A percentile compares a stretch with the other conserved stretches of the same genome.
Evolutionary conservation across 2,113 vertebrate species (phyloP).

Genomic region (Datnioides undecimradiatus): DNA sequence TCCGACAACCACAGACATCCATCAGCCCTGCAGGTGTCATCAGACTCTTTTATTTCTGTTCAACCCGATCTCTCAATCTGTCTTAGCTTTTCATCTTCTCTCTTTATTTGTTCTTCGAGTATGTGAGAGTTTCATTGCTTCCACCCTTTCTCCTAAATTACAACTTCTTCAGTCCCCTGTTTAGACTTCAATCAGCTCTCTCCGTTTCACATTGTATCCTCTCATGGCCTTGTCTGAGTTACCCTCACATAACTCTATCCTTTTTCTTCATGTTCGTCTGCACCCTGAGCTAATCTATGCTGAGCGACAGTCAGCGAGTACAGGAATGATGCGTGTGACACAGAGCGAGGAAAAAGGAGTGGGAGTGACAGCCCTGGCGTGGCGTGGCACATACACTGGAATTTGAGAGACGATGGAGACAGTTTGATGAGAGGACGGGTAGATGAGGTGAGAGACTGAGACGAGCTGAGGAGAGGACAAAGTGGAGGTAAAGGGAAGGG

Average conservation of each 20-base stretch:
- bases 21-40: slow-evolving; percentile 15
- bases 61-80: background rate
- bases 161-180: background rate
- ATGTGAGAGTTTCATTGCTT: background rate
- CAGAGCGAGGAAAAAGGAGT: slow-evolving; percentile 16
- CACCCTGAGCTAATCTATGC: slow-evolving; percentile 44
- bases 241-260: background rate
- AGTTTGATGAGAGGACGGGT: slow-evolving; percentile 47
- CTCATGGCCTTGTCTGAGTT: slow-evolving; percentile 11
- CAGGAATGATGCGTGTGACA: slow-evolving; percentile 40
- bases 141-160: background rate
- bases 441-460: slow-evolving; percentile 41
- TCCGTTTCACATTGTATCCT: background rate
- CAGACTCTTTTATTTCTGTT: background rate
- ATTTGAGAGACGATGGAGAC: slow-evolving; percentile 32
- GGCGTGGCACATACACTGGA: slow-evolving; percentile 4
- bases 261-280: slow-evolving; percentile 20
- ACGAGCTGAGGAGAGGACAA: slow-evolving; percentile 13
- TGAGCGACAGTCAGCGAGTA: slow-evolving; percentile 50
- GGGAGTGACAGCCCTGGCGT: slow-evolving; percentile 50
- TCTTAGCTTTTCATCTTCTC: background rate
- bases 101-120: background rate
- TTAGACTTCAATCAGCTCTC: background rate
- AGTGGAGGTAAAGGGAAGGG: slow-evolving; percentile 12
- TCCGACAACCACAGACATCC: slow-evolving; percentile 6